A percentile compares a stretch with the other conserved stretches of the same genome.
Conservation (phyloP, 2,797 vertebrate genomes). For the Delichon dasypus region DNA sequence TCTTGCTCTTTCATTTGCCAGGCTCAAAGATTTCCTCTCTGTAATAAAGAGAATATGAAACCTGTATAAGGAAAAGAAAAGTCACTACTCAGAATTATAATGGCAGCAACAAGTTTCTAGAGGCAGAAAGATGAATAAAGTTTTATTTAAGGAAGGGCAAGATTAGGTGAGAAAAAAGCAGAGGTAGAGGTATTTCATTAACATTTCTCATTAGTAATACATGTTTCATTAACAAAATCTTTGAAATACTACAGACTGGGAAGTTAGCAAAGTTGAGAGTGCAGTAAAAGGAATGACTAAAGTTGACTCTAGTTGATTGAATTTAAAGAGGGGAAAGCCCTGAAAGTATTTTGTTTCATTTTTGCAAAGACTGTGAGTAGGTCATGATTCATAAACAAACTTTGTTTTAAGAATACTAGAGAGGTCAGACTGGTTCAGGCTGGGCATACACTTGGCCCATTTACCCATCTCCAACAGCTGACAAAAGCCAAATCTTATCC, state of each 20-base stretch:
- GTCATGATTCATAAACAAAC: not conserved
- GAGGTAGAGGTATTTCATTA: not conserved
- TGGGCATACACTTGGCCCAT: not conserved
- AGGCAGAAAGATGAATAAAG: not conserved
- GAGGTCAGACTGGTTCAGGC: not conserved
- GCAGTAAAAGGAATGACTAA: not conserved
- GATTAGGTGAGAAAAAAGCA: not conserved
- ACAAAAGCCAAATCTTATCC: not conserved
- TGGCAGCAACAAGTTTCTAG: not conserved
- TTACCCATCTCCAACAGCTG: not conserved
- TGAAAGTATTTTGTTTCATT: not conserved
- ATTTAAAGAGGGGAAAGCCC: not conserved
- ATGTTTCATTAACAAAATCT: not conserved
- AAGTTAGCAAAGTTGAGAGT: not conserved
- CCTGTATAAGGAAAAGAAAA: not conserved
- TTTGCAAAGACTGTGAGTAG: not conserved
- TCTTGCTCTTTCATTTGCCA: not conserved
- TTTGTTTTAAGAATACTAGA: not conserved
- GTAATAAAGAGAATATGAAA: not conserved
- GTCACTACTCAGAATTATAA: not conserved
- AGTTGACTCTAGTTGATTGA: not conserved
- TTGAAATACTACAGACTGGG: not conserved
- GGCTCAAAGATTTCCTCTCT: not conserved
- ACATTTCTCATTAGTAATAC: not conserved
- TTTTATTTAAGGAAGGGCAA: not conserved